Evolutionary conservation across 2,113 vertebrate species (phyloP).

Genomic region (Lampris megalopsis): DNA sequence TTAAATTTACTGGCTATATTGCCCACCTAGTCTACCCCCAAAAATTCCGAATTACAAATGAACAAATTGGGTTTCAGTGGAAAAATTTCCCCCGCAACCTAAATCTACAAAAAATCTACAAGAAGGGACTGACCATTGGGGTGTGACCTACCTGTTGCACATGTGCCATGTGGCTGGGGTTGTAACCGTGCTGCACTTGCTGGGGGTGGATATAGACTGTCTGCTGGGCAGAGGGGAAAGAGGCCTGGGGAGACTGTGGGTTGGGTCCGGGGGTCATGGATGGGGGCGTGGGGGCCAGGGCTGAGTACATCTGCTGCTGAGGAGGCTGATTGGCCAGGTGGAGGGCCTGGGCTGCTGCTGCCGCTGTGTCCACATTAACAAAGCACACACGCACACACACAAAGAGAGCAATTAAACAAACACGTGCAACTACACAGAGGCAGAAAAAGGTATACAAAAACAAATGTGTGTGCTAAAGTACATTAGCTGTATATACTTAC

Average conservation of each 20-base stretch:
- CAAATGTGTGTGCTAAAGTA: no score
- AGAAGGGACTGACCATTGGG: background rate
- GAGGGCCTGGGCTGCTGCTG: constrained; percentile 87
- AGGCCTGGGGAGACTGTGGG: constrained; percentile 95
- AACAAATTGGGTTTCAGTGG: no score
- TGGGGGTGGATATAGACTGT: constrained; percentile 96
- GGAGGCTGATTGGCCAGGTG: constrained; percentile 91
- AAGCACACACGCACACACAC: background rate
- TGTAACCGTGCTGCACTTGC: constrained; percentile 97
- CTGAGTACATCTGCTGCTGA: constrained; percentile 97
- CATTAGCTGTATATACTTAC: background rate
- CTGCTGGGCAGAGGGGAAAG: constrained; percentile 94
- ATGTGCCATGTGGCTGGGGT: constrained; percentile 95
- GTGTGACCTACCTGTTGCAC: constrained; percentile 90
- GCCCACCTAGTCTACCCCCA: no score
- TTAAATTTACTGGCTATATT: no score
- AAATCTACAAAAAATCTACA: background rate
- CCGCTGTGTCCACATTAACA: constrained; percentile 38
- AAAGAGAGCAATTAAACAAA: background rate
- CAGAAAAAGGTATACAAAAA: no score
- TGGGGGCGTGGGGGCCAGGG: constrained; percentile 93
- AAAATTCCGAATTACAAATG: no score
- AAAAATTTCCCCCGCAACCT: background rate
- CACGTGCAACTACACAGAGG: background rate
- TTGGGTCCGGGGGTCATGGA: constrained; percentile 97